phyloP scores from a whole-genome alignment of 2,888 invertebrate genomes.

The Didymodactylos carnosus region DNA sequence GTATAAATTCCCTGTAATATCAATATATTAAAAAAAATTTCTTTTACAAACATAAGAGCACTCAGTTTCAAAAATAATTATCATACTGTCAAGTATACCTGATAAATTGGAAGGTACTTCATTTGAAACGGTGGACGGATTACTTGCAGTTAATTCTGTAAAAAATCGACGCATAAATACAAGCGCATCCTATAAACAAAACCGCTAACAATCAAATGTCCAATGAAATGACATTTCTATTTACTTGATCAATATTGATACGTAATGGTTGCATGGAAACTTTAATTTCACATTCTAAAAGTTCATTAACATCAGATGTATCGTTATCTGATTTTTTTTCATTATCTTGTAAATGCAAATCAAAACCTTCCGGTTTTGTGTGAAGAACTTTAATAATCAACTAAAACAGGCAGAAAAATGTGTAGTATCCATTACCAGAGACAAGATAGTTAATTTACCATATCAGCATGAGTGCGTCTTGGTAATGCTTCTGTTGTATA shows the following conservation, averaged over 20 bases:
- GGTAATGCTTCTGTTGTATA: conserved; percentile 60
- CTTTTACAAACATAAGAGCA: no score
- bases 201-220: no score
- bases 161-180: conserved; percentile 69
- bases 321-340: background rate
- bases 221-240: no score
- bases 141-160: conserved; percentile 46
- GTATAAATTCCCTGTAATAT: no score
- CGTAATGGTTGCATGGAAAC: conserved; percentile 69
- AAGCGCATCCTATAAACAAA: conserved; percentile 49
- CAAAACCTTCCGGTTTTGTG: conserved; percentile 54
- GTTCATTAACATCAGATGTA: conserved; percentile 19
- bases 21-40: no score
- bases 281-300: conserved; percentile 47
- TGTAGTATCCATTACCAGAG: no score
- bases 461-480: conserved; percentile 62
- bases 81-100: no score
- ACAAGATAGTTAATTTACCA: no score
- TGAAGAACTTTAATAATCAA: conserved; percentile 62
- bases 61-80: no score
- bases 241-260: conserved; percentile 71
- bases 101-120: no score
- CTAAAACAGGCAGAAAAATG: conserved; percentile 36
- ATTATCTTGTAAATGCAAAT: conserved; percentile 29
- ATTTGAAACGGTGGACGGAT: no score